Percentiles rank a stretch among this genome's conserved stretches.
Conservation (phyloP, 2,888 invertebrate genomes). For the Platypus cylindrus region DNA sequence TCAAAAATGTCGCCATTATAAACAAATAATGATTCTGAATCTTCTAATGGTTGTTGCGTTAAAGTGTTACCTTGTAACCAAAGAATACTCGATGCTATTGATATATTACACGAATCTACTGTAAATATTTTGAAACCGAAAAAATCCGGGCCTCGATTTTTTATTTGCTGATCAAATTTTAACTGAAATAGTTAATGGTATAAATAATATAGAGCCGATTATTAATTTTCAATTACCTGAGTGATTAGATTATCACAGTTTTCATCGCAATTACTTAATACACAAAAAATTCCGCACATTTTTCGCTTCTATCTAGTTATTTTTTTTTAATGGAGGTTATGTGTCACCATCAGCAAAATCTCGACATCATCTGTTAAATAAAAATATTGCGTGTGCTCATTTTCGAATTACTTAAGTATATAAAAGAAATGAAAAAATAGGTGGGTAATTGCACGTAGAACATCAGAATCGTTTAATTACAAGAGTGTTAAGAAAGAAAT, state of each 20-base stretch:
- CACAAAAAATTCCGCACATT: conserved; percentile 29
- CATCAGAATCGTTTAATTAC: no score
- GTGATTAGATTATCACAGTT: conserved; percentile 12
- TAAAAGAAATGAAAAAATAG: no score
- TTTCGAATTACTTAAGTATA: no score
- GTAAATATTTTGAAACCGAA: conserved; percentile 16
- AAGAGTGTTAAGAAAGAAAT: no score
- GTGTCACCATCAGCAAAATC: no score
- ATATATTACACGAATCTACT: conserved; percentile 18
- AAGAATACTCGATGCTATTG: conserved; percentile 47
- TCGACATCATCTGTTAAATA: no score
- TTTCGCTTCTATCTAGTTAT: conserved; percentile 8
- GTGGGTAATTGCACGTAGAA: no score
- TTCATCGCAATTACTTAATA: conserved; percentile 15
- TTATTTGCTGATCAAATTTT: conserved; percentile 28
- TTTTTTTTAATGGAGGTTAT: no score
- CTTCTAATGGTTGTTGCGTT: conserved; percentile 55
- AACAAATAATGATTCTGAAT: conserved; percentile 50
- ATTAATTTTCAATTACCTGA: conserved; percentile 12
- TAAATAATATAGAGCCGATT: background rate
- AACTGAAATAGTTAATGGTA: conserved; percentile 20
- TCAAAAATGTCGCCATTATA: conserved; percentile 87
- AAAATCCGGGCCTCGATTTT: conserved; percentile 47
- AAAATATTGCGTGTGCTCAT: no score
- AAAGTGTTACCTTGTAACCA: conserved; percentile 68